Base-by-base conservation (phyloP, 2,888 invertebrate genomes). In the Xanthorhoe spadicearia region DNA sequence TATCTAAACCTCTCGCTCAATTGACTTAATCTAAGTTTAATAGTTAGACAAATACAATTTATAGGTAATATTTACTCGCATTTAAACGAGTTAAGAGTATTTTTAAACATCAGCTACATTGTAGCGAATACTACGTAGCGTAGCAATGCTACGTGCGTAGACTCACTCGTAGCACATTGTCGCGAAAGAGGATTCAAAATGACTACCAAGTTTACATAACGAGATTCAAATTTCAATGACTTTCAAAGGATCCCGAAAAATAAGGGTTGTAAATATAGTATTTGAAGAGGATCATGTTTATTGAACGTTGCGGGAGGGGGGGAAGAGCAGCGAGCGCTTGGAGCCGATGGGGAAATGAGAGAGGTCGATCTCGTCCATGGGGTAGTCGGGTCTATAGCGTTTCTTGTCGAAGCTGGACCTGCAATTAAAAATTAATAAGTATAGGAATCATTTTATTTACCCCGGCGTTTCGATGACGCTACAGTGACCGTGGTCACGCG, bases 341-440 rank as follows among this genome's bases (percentile, higher is more conserved):
- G 89, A 89, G 64, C 92, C 90, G 72, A 91, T 88, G 75, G 92
- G 92, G 78, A 92, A 88, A 58, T 84, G 83, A n/a, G 92, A 90
- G 13, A 90, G 83, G 76, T 92, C 92, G 57, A 92, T 91, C 79
- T 92, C 91, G 71, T 92, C 92, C 88, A 92, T 89, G 73, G 90
- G 90, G 82, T 84, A 88, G 78, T 91, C 91, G 8, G 86, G 85
- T 74, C 85, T 81, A 79, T 83, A 85, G 68, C 89, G 82, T 75
- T 91, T 91, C 85, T 88, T 86, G 73, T 84, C 85, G 71, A 79
- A 82, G 62, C 68, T 82, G 8, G 83, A 83, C 54, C 85, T 84
- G 76, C 6, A 77, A 77, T 23, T 17, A 64, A 64, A 59, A 7
- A n/a, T n/a, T n/a, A n/a, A n/a, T n/a, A n/a, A n/a, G n/a, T n/a